A percentile compares a stretch with the other conserved stretches of the same genome.
Evolutionary conservation across 2,113 vertebrate species (phyloP).

Genomic region (Hemichromis elongatus): DNA sequence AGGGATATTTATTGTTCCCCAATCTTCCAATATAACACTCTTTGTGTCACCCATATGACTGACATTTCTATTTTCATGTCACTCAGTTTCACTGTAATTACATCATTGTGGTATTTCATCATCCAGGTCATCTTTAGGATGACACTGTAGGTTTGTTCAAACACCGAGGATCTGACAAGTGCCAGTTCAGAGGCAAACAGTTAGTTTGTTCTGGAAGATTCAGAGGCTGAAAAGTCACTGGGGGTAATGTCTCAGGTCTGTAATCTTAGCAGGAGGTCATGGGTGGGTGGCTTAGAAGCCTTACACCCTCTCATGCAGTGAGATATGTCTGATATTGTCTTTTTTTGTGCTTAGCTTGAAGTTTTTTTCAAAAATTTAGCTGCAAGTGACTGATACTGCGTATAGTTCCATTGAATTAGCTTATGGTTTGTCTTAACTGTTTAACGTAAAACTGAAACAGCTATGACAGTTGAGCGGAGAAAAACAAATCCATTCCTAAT

Average conservation of each 20-base stretch:
- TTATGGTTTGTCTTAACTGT: neutral
- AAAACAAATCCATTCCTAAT: neutral
- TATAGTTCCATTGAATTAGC: neutral
- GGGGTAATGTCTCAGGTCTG: neutral
- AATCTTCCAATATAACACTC: neutral
- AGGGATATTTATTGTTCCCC: neutral
- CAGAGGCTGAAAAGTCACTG: neutral
- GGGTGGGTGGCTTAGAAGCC: neutral
- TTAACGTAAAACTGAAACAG: neutral
- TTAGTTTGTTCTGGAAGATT: neutral
- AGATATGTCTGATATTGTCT: neutral
- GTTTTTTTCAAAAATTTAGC: fast-evolving
- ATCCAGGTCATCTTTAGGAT: slow-evolving; percentile 20
- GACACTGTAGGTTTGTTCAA: slow-evolving; percentile 14
- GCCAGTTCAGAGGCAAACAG: neutral
- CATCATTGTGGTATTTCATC: slow-evolving; percentile 44
- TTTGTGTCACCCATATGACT: neutral
- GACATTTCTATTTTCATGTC: neutral
- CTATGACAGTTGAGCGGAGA: neutral
- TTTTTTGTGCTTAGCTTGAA: neutral
- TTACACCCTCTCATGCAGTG: neutral
- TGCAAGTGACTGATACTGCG: fast-evolving
- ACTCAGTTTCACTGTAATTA: slow-evolving; percentile 45
- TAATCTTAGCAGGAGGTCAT: neutral
- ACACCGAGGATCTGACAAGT: neutral